These are phyloP conservation scores for Acrocephalus kingi DNA, from an alignment of 2,113 vertebrate species.

Conservation along the genomic window DNA sequence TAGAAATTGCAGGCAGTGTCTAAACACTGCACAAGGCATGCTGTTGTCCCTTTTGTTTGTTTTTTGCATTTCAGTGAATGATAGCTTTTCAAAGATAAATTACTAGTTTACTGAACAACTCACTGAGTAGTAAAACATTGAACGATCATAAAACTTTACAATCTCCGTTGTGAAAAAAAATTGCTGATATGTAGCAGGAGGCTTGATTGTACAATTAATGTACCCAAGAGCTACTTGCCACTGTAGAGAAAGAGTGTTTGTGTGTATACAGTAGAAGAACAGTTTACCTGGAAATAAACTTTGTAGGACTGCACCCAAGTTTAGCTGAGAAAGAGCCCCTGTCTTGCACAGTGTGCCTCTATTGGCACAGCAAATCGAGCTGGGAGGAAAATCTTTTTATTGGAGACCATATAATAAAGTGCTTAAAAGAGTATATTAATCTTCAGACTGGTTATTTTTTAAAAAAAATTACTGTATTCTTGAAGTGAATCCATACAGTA, in stretches of 20 bases:
- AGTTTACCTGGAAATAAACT: neutral
- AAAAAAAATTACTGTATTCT: neutral
- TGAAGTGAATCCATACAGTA: neutral
- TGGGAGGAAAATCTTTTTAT: neutral
- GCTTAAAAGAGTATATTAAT: neutral
- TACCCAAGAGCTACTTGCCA: neutral
- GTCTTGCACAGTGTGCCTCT: neutral
- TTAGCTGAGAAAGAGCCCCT: neutral
- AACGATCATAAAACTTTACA: neutral
- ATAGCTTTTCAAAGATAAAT: slow-evolving; percentile 10
- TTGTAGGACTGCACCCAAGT: neutral
- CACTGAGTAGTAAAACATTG: neutral
- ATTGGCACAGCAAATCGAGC: neutral
- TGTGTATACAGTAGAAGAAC: neutral
- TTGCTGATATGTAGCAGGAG: neutral
- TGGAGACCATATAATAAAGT: neutral
- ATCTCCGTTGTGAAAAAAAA: neutral
- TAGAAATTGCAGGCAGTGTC: neutral
- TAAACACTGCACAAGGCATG: neutral
- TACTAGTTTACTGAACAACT: neutral
- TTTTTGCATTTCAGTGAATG: neutral
- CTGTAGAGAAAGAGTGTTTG: neutral
- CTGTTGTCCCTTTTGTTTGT: neutral
- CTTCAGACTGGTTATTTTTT: neutral
- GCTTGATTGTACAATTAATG: neutral